phyloP scores from a whole-genome alignment of 2,888 invertebrate species.

The Drosophila mayaguana region DNA sequence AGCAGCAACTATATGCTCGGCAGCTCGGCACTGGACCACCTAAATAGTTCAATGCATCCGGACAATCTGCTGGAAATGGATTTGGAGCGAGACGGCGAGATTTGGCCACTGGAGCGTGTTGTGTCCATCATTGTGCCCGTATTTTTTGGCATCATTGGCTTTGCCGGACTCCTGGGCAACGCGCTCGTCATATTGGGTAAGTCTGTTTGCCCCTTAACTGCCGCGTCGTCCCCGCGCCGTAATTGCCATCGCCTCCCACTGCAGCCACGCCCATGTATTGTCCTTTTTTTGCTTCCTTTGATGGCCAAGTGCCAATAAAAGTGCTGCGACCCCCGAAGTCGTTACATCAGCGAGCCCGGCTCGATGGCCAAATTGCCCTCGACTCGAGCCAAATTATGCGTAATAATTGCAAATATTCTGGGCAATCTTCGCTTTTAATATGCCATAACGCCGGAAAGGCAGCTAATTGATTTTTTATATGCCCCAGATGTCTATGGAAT shows the following conservation, averaged over 20 bases:
- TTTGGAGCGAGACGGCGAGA: slow-evolving; percentile 85
- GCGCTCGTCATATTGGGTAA: slow-evolving; percentile 91
- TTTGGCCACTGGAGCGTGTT: slow-evolving; percentile 87
- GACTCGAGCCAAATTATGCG: slow-evolving; percentile 66
- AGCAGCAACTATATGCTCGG: slow-evolving; percentile 29
- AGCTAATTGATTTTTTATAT: slow-evolving; percentile 69
- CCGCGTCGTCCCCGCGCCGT: background rate
- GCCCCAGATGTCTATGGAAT: slow-evolving; percentile 3
- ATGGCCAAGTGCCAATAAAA: slow-evolving; percentile 21
- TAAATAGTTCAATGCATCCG: slow-evolving; percentile 54
- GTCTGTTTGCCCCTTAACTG: slow-evolving; percentile 46
- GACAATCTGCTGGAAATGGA: slow-evolving; percentile 82
- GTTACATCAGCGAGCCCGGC: slow-evolving; percentile 44
- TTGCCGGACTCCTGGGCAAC: slow-evolving; percentile 95
- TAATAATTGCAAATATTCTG: slow-evolving; percentile 66
- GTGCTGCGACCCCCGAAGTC: slow-evolving; percentile 7
- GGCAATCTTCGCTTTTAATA: slow-evolving; percentile 38
- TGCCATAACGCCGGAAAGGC: slow-evolving; percentile 9
- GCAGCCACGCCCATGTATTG: background rate
- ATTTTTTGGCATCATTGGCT: slow-evolving; percentile 93
- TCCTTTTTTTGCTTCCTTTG: background rate
- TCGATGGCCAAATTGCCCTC: slow-evolving; percentile 25
- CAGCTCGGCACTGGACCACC: slow-evolving; percentile 24
- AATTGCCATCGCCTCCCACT: background rate
- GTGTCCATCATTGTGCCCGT: slow-evolving; percentile 91